Evolutionary conservation across 2,888 invertebrate species (phyloP), one percentile per base, ranked within the genome.

Genomic region (Ophion ventricosus): DNA sequence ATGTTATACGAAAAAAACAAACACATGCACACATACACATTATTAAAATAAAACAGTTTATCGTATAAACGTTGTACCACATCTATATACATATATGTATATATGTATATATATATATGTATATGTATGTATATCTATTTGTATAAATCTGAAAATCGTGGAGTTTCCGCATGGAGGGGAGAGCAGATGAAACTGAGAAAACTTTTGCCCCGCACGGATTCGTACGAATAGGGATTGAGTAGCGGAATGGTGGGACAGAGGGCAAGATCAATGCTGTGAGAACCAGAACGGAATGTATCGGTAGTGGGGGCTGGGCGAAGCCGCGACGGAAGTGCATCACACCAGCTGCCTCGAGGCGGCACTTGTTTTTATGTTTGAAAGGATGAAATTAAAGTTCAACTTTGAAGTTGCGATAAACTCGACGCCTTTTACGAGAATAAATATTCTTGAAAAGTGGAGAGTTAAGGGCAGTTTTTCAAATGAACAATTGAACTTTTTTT

Each of bases 11-110:
- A 70, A 76, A 83, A 84, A 80, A 64, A 84, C 82, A 82, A 64
- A 82, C 85, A 83, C 89, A 88, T 83, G 85, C 88, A 88, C 86
- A 86, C 87, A 89, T 88, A 90, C 88, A 88, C 87, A 88, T 91
- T 89, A 91, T 91, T 90, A 88, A 91, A 91, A 91, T 91, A 90
- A 91, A 91, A 89, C 88, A 88, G 87, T 90, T 91, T 90, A 90
- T 91, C 83, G 85, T 87, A 87, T 81, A 83, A 84, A 67, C 73
- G 67, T 72, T 76, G 79, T 67, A 77, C 57, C 67, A 26, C 66
- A 29, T 69, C 49, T 49, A 49, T 74, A 67, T 64, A 57, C 56
- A 40, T 79, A 66, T 79, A 20, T 61, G 3, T 80, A 40, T 69
- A 66, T 59, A 56, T 73, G 8, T 61, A 59, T 66, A 25, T 67